Conservation (phyloP, 2,797 vertebrate species). For the Xenentodon cancila region DNA sequence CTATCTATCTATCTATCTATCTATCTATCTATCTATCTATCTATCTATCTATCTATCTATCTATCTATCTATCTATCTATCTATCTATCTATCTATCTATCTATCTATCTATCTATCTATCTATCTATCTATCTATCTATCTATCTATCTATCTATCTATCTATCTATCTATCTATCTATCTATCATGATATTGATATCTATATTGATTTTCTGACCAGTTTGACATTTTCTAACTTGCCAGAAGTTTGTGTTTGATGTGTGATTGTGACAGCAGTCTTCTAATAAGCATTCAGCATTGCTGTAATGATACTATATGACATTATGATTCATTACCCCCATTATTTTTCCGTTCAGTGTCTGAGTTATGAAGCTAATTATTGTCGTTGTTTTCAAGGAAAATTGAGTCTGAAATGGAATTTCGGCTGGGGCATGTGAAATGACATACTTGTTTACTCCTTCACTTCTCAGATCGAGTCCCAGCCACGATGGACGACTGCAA, state of each 20-base stretch:
- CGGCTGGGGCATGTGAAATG: constrained; percentile 27
- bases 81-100: too few species aligned
- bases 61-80: too few species aligned
- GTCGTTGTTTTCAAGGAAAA: constrained; percentile 55
- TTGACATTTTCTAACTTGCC: constrained; percentile 15
- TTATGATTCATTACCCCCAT: constrained; percentile 48
- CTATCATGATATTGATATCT: too few species aligned
- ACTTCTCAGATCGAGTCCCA: constrained; percentile 22
- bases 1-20: too few species aligned
- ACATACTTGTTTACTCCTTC: constrained; percentile 55
- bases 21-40: too few species aligned
- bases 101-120: too few species aligned
- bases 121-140: too few species aligned
- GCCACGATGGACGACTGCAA: constrained; percentile 13
- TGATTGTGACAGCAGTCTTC: constrained; percentile 19
- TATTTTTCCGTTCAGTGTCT: constrained; percentile 37
- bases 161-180: too few species aligned
- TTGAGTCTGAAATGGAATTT: constrained; percentile 57
- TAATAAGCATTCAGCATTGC: constrained; percentile 32
- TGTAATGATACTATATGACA: constrained; percentile 37
- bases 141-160: too few species aligned
- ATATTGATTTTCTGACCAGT: too few species aligned
- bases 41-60: too few species aligned
- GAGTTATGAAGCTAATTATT: constrained; percentile 62
- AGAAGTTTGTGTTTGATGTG: constrained; percentile 25